Evolutionary conservation across 2,888 invertebrate species (phyloP), one percentile per base, ranked within the genome.

Genomic region (Muschampia plurimacula): DNA sequence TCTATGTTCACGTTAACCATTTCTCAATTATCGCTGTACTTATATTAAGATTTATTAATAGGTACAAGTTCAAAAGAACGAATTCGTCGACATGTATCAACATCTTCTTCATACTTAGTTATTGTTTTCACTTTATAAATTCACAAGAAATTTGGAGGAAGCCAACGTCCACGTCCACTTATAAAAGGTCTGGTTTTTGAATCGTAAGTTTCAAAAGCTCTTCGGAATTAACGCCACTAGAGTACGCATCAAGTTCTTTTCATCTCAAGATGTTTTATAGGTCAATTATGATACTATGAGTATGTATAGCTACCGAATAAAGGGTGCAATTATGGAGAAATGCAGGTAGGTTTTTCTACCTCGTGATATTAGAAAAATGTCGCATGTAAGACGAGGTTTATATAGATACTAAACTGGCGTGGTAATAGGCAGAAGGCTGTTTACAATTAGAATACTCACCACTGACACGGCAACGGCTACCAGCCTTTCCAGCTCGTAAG

Each of bases 401-500:
- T 22, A 39, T 7, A 4, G 2, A 46, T 4, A 12, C 46, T 2
- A 5, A 12, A 46, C 13, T 13, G 13, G 55, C 55, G 12, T 55
- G 10, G 7, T 28, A 59, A 55, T 55, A 55, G 8, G 5, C 22
- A 15, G 1, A 2, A 32, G 32, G n/a, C 10, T 2, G 32, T 28
- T 12, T 32, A 28, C 2, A 6, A 52, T 44, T 39, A 66, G 59
- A 44, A 32, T 52, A 73, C 89, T 96, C 87, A 98, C 97, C 95
- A 98, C 96, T 83, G 96, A 97, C 77, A 97, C 96, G 75, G 98
- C 97, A 79, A 97, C 96, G 83, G 98, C 96, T 77, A 99, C 95
- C 74, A 99, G 96, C 88, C 98, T 97, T 89, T 98, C 98, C 83
- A 99, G 95, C 94, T 99, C 98, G 84, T 97, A 96, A 85, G 98